Conservation (phyloP, 2,113 vertebrate genomes). For the Larimichthys crocea region DNA sequence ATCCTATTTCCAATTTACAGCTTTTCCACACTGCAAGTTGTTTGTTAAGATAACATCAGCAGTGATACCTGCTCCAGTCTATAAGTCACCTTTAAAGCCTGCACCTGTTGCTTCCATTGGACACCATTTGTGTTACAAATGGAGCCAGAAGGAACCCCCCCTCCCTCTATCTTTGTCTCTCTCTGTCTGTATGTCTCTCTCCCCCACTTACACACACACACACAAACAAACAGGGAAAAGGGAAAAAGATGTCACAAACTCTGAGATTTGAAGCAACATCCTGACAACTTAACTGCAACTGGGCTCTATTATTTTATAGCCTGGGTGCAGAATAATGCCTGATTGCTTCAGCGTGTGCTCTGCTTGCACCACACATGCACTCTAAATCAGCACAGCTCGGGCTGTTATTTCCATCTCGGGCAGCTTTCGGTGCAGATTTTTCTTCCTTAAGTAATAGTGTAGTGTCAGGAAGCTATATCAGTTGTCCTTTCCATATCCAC, state of each 20-base stretch:
- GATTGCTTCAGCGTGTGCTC: slow-evolving; percentile 71
- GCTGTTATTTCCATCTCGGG: slow-evolving; percentile 57
- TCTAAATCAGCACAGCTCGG: slow-evolving; percentile 47
- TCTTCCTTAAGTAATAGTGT: slow-evolving; percentile 14
- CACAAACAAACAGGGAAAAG: neutral
- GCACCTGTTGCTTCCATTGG: slow-evolving; percentile 77
- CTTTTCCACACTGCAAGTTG: neutral
- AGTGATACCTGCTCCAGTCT: slow-evolving; percentile 26
- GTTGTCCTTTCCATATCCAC: slow-evolving; percentile 36
- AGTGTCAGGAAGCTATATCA: slow-evolving; percentile 41
- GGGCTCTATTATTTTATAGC: slow-evolving; percentile 55
- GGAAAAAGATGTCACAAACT: slow-evolving; percentile 34
- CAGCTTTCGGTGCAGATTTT: slow-evolving; percentile 19
- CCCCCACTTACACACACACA: neutral
- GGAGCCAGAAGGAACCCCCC: slow-evolving; percentile 29
- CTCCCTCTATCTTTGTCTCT: neutral
- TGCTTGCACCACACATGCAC: slow-evolving; percentile 47
- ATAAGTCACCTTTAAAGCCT: slow-evolving; percentile 54
- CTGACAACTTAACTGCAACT: slow-evolving; percentile 62
- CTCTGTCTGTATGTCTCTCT: neutral
- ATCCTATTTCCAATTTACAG: neutral
- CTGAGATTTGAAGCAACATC: slow-evolving; percentile 50
- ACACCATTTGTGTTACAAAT: slow-evolving; percentile 55
- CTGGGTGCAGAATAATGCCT: slow-evolving; percentile 47
- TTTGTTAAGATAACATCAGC: slow-evolving; percentile 29